Evolutionary conservation across 2,888 invertebrate genomes (phyloP).

Genomic region (Dolichopus griseipennis): DNA sequence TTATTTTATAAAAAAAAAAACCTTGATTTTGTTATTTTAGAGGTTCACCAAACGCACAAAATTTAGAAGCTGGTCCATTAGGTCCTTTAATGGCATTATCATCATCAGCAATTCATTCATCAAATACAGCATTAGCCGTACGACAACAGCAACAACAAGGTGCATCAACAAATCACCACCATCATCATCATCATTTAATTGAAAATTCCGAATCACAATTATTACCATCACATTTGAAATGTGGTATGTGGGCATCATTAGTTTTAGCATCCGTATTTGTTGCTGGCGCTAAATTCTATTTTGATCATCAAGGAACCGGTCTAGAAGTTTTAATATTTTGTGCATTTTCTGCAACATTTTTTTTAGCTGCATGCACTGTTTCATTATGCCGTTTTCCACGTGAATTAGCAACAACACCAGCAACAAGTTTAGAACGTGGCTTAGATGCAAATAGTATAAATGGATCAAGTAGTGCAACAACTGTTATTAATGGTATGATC

Average conservation of each 20-base stretch:
- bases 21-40: constrained; percentile 18
- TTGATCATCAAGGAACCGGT: constrained; percentile 54
- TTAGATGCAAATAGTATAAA: constrained; percentile 24
- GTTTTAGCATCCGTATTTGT: constrained; percentile 60
- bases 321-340: constrained; percentile 56
- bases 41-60: constrained; percentile 26
- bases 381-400: constrained; percentile 50
- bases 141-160: constrained; percentile 14
- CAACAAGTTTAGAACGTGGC: constrained; percentile 32
- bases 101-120: constrained; percentile 21
- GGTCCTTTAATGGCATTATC: constrained; percentile 23
- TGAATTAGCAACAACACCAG: constrained; percentile 37
- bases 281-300: constrained; percentile 63
- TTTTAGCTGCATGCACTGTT: constrained; percentile 55
- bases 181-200: constrained; percentile 13
- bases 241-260: constrained; percentile 63
- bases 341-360: constrained; percentile 54
- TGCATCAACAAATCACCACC: neutral
- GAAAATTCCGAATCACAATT: constrained; percentile 34
- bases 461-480: neutral
- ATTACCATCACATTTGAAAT: constrained; percentile 55
- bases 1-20: neutral
- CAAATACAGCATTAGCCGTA: constrained; percentile 14
- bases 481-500: constrained; percentile 9
- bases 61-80: constrained; percentile 26